Evolutionary conservation across 2,797 vertebrate genomes (phyloP), one percentile per base, ranked within the genome.

Genomic region (Neopelma chrysocephalum): DNA sequence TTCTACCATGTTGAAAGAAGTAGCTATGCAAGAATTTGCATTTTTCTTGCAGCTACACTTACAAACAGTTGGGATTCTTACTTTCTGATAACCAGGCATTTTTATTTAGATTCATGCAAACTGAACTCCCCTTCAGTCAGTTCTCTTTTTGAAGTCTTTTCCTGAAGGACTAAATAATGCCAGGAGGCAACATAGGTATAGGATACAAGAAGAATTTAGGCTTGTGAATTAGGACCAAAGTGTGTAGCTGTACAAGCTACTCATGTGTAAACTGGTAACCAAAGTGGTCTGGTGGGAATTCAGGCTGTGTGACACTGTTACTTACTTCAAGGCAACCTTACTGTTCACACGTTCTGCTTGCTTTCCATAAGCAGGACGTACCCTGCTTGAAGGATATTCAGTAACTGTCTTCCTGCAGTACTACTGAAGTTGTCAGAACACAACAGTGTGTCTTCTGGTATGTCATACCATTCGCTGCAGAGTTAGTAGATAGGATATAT

Each of bases 1-100:
- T 70, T 66, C 88, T 96, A 71, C 87, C 22, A 50, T 93, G 68
- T 84, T 96, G 71, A 76, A 76, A 69, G 73, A 76, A 83, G 18
- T 53, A 77, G 12, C 43, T 89, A 1, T 1, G 3, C 82, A 36
- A 76, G 32, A 82, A 77, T 45, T 40, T 53, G 4, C 17, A 6
- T 58, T 10, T 81, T 89, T 84, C 16, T 65, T 92, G 56, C n/a
- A 80, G 38, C 62, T 45, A 36, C 5, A 3, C 22, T 71, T 89
- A 40, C n/a, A 68, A 70, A 61, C 10, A 48, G n/a, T 45, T 50
- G 23, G 42, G 12, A 29, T 50, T 54, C 7, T 57, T 89, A 31
- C 38, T 88, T 69, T 78, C 43, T 73, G 36, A 77, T 76, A 77
- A 42, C 69, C 40, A 64, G 27, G 31, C 31, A 12, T 68, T 81